Percentiles rank a stretch among this genome's conserved stretches.
Evolutionary conservation across 2,797 vertebrate species (phyloP).

Genomic region (Phalloptychus januarius): DNA sequence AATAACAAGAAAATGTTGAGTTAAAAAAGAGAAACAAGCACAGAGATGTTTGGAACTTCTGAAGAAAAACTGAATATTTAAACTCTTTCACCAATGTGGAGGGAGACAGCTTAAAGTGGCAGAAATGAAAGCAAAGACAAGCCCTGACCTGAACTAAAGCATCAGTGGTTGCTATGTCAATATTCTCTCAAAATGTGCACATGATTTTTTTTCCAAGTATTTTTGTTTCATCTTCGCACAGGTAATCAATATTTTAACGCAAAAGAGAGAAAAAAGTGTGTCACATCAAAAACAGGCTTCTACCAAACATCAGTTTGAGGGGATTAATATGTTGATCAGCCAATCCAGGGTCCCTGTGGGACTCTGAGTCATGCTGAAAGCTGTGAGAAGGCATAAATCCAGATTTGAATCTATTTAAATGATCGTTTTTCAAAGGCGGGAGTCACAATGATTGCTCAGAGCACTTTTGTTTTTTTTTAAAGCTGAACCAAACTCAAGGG

Average conservation of each 20-base stretch:
- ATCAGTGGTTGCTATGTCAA: conserved; percentile 10
- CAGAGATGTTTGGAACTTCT: conserved; percentile 30
- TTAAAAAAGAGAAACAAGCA: conserved; percentile 20
- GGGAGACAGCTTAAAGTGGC: conserved; percentile 9
- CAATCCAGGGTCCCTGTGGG: conserved; percentile 48
- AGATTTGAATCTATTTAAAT: conserved; percentile 69
- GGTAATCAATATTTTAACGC: conserved; percentile 27
- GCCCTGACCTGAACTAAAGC: conserved; percentile 40
- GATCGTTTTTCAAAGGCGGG: conserved; percentile 48
- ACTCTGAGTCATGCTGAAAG: conserved; percentile 45
- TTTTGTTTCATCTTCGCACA: conserved; percentile 42
- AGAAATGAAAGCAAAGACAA: conserved; percentile 37
- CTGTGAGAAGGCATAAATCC: conserved; percentile 47
- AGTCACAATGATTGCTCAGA: conserved; percentile 19
- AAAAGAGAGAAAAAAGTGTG: conserved; percentile 48
- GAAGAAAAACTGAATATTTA: conserved; percentile 45
- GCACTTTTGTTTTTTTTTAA: conserved; percentile 1
- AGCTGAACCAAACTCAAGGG: conserved; percentile 38
- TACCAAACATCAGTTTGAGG: conserved; percentile 51
- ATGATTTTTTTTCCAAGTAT: conserved; percentile 40
- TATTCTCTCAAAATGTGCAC: conserved; percentile 29
- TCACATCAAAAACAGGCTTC: conserved; percentile 42
- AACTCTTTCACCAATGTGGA: conserved; percentile 23
- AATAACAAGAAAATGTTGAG: conserved; percentile 13
- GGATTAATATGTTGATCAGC: conserved; percentile 65